Evolutionary conservation across 2,888 invertebrate species (phyloP).

Genomic region (Nysson spinosus): DNA sequence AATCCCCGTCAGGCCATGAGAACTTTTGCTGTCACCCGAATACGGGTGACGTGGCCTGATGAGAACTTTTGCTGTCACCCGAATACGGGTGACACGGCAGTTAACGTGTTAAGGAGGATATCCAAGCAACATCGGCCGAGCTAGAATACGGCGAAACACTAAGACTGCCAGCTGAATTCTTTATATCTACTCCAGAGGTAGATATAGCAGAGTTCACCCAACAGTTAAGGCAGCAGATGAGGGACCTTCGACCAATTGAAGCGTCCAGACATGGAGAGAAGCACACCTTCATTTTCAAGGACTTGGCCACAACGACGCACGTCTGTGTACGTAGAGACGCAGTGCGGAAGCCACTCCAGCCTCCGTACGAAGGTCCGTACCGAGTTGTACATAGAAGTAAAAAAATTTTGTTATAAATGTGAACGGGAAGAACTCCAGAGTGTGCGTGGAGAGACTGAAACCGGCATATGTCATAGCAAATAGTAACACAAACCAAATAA

Average conservation of each 20-base stretch:
- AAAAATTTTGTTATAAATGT: neutral
- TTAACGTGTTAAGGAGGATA: slow-evolving; percentile 3
- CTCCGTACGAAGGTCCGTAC: neutral
- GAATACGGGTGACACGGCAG: too few species aligned
- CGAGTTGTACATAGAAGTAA: neutral
- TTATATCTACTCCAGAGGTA: neutral
- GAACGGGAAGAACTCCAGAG: neutral
- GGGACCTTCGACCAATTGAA: neutral
- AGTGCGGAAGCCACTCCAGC: neutral
- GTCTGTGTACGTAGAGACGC: neutral
- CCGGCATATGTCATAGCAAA: too few species aligned
- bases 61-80: too few species aligned
- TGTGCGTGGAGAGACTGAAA: neutral
- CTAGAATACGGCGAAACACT: neutral
- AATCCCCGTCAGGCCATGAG: too few species aligned
- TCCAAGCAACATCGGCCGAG: neutral
- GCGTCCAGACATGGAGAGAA: neutral
- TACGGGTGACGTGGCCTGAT: too few species aligned
- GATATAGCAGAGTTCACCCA: neutral
- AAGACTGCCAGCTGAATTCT: neutral
- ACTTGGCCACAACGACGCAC: neutral
- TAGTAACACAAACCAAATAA: too few species aligned
- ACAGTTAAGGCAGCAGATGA: neutral
- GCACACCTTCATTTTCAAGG: neutral
- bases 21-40: too few species aligned